phyloP scores from a whole-genome alignment of 2,888 invertebrate genomes.

The Eristalis arbustorum region DNA sequence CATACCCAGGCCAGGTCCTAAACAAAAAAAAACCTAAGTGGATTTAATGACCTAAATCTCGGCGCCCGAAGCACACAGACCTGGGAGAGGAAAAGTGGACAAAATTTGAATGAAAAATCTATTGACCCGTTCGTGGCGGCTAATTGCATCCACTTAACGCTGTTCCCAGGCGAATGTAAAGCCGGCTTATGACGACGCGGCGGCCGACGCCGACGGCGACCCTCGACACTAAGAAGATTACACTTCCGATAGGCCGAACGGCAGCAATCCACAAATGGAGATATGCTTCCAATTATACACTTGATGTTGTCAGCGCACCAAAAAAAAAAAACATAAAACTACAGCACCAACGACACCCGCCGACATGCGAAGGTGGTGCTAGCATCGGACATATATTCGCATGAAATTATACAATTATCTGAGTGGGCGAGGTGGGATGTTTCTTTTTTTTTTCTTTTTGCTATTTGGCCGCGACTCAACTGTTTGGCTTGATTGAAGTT shows the following conservation, averaged over 20 bases:
- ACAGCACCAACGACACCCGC: background rate
- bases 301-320: slow-evolving; percentile 13
- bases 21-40: background rate
- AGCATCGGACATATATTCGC: background rate
- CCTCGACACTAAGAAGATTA: slow-evolving; percentile 42
- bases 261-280: background rate
- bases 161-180: background rate
- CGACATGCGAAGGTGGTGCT: background rate
- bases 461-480: slow-evolving; percentile 7
- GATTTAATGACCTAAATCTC: slow-evolving; percentile 42
- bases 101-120: slow-evolving; percentile 32
- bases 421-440: slow-evolving; percentile 23
- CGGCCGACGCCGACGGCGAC: background rate
- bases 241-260: background rate
- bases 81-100: background rate
- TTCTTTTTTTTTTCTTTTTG: no score
- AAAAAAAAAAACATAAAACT: background rate
- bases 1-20: slow-evolving; percentile 9
- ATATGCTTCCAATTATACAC: slow-evolving; percentile 28
- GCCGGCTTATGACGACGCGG: background rate
- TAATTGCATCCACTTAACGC: slow-evolving; percentile 32
- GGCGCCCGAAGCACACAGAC: slow-evolving; percentile 19
- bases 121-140: slow-evolving; percentile 34
- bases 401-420: slow-evolving; percentile 21
- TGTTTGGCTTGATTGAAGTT: slow-evolving; percentile 23